Percentiles rank a stretch among this genome's conserved stretches.
These are phyloP conservation scores for Chorisops tibialis DNA, from an alignment of 2,888 invertebrate genomes.

Conservation along the genomic window DNA sequence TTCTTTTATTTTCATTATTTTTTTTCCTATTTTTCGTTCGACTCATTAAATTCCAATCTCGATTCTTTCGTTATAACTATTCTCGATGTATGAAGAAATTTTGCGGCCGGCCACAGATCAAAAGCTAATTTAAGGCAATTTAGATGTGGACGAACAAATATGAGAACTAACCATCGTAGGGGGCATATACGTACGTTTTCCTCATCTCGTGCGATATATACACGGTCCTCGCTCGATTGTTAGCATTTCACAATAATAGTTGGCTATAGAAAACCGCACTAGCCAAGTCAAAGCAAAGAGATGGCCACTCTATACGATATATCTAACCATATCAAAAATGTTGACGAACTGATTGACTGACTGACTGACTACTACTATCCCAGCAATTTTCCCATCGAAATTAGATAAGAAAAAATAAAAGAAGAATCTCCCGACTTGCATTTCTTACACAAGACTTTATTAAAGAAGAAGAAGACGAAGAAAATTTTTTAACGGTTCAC, in stretches of 20 bases:
- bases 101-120: conserved; percentile 22
- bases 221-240: not conserved
- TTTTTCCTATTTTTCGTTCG: too few species aligned
- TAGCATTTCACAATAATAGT: not conserved
- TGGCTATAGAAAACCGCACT: not conserved
- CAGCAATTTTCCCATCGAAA: conserved; percentile 17
- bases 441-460: too few species aligned
- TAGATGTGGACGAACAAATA: conserved; percentile 24
- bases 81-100: not conserved
- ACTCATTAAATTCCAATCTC: conserved; percentile 1
- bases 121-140: conserved; percentile 25
- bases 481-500: too few species aligned
- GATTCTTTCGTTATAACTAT: not conserved
- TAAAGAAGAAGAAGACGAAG: too few species aligned
- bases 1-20: too few species aligned
- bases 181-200: not conserved
- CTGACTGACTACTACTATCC: conserved; percentile 6
- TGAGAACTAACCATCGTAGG: conserved; percentile 18
- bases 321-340: conserved; percentile 2
- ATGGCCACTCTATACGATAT: too few species aligned
- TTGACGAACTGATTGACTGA: conserved; percentile 13
- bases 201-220: not conserved
- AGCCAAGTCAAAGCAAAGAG: too few species aligned
- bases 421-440: too few species aligned
- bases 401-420: not conserved